Base-by-base conservation (phyloP, 2,888 invertebrate species). In the Colostygia pectinataria region DNA sequence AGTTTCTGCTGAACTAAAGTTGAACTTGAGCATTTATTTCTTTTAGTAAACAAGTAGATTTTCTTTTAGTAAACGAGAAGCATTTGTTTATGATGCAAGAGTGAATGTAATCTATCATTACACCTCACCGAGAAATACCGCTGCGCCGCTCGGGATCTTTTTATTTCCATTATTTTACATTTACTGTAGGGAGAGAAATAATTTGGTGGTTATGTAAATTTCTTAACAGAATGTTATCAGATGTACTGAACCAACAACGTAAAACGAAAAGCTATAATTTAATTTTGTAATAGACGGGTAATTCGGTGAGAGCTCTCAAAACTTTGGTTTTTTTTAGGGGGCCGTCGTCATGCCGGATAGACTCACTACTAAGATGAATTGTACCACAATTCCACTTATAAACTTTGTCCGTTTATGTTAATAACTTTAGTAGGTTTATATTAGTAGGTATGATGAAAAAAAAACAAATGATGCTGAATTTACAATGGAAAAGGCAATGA, bases 141-240 rank as follows among this genome's bases (percentile, higher is more conserved):
- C 59, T 48, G 60, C 62, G 61, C 61, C 57, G 56, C n/a, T n/a
- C 51, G 54, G 50, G 51, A 57, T 57, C 53, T 50, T 59, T 69
- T 64, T 74, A 66, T 68, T 69, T 59, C 51, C 45, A 59, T 63
- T 61, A 58, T 65, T 57, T 4, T 18, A 18, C 18, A 4, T 3
- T 3, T 18, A 31, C 32, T 18, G 36, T 53, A 46, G 51, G 59
- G 55, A 59, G 53, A 65, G 46, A 61, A 60, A 56, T 54, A 64
- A 63, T 68, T 61, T 67, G 66, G 67, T 72, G 55, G 68, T 76
- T 72, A 77, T 74, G 71, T 73, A 69, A 78, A 78, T 75, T 51
- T 63, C 61, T 57, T 42, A 61, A 44, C 63, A 59, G 59, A 70
- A 68, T 65, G 62, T 71, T 80, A 80, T 81, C 78, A 66, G 80